Evolutionary conservation across 2,797 vertebrate species (phyloP), one percentile per base, ranked within the genome.

Genomic region (Heterohyrax brucei): DNA sequence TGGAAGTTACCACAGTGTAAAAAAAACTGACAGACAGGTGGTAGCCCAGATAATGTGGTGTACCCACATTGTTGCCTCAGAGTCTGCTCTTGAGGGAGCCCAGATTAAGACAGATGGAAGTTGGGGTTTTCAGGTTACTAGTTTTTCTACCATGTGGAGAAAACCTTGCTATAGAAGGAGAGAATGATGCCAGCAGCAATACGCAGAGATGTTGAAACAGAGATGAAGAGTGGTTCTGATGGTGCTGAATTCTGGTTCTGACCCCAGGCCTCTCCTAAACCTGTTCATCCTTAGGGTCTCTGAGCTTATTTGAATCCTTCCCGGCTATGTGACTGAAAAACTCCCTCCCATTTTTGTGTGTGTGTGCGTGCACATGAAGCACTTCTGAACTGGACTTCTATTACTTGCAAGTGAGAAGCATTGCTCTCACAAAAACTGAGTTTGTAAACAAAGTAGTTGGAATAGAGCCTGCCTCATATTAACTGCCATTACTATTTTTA

Each of bases 381-480:
- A 93, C 87, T 14, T 46, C 73, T 77, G 26, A 94, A 30, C 93
- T 68, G 18, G 66, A 46, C 48, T 66, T 89, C 30, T 89, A 86
- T 68, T 19, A 89, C 44, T 92, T 93, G 77, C 48, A 77, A 66
- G 22, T 56, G 1, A 86, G 39, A 96, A 79, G 26, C 84, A 87
- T 78, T 18, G n/a, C 66, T 33, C 64, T 70, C 83, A 70, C 84
- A 88, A 80, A 92, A 84, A 68, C 18, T 85, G 75, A 81, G 12
- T 85, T 83, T 91, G 33, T 76, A 56, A 46, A 39, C 70, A 93
- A 81, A 92, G 26, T 30, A 79, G 62, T 94, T 64, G 82, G 26
- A 53, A 30, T 66, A 89, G 13, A 90, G 68, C 28, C 81, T 89
- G n/a, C 68, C 59, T 92, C 24, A 22, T 73, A 68, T 48, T 83